These are phyloP conservation scores for Diabrotica undecimpunctata DNA, from an alignment of 1,140 invertebrate species.

Conservation along the genomic window DNA sequence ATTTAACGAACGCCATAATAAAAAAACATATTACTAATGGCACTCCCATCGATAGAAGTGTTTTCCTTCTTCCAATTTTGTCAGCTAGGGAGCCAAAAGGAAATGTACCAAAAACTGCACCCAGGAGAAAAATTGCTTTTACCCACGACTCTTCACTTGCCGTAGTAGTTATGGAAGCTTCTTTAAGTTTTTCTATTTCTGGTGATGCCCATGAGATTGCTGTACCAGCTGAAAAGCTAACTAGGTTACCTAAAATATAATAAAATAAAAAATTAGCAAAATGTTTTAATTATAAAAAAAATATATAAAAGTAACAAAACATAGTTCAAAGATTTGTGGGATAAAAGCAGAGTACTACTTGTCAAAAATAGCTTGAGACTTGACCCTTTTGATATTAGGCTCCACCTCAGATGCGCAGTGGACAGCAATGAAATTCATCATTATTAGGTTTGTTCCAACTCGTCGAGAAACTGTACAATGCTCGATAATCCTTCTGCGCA, in stretches of 20 bases:
- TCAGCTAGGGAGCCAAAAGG: conserved; percentile 45
- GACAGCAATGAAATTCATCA: too few species aligned
- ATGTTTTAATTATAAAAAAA: too few species aligned
- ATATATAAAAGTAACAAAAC: too few species aligned
- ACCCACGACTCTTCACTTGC: conserved; percentile 31
- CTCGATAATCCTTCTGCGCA: too few species aligned
- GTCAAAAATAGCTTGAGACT: too few species aligned
- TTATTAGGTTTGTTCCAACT: too few species aligned
- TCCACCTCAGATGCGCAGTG: too few species aligned
- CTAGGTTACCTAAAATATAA: conserved; percentile 57
- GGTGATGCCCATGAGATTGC: conserved; percentile 71
- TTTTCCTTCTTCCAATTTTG: conserved; percentile 49
- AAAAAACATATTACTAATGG: conserved; percentile 28
- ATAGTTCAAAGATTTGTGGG: too few species aligned
- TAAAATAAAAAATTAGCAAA: background rate
- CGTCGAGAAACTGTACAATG: too few species aligned
- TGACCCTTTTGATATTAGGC: too few species aligned
- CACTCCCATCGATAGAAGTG: conserved; percentile 47
- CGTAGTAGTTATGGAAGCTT: conserved; percentile 32
- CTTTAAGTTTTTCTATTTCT: conserved; percentile 39
- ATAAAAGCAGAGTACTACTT: too few species aligned
- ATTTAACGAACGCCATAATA: conserved; percentile 55
- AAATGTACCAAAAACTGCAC: conserved; percentile 57
- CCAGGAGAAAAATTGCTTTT: conserved; percentile 64
- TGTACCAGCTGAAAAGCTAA: conserved; percentile 58